Evolutionary conservation across 2,797 vertebrate genomes (phyloP).

Genomic region (Poeciliopsis paucimaculata): DNA sequence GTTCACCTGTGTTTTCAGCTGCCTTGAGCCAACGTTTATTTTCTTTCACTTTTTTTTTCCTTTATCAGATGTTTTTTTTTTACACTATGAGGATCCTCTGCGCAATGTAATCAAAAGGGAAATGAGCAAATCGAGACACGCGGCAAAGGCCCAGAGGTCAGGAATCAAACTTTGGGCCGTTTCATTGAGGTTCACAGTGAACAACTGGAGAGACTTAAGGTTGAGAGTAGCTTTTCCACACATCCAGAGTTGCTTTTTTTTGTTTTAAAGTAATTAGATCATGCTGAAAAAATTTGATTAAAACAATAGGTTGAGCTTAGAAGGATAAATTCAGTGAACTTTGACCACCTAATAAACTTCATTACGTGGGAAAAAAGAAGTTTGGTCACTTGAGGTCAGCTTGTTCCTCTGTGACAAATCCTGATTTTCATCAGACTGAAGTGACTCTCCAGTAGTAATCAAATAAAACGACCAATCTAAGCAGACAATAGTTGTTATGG

Average conservation of each 20-base stretch:
- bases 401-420: background rate
- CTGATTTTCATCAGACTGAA: slow-evolving; percentile 13
- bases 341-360: background rate
- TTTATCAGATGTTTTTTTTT: background rate
- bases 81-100: background rate
- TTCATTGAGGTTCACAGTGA: background rate
- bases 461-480: slow-evolving; percentile 6
- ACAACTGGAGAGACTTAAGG: background rate
- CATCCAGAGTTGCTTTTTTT: background rate
- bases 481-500: background rate
- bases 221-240: too few relatives aligned
- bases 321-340: slow-evolving; percentile 12
- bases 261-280: background rate
- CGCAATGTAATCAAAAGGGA: background rate
- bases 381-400: slow-evolving; percentile 7
- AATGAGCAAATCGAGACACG: background rate
- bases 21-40: background rate
- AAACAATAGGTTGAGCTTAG: background rate
- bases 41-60: background rate
- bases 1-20: background rate
- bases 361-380: background rate
- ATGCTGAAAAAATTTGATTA: background rate
- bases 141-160: background rate
- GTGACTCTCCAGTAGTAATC: slow-evolving; percentile 6
- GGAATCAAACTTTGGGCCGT: background rate